Conservation (phyloP, 1,140 invertebrate species). For the Gryllus bimaculatus region DNA sequence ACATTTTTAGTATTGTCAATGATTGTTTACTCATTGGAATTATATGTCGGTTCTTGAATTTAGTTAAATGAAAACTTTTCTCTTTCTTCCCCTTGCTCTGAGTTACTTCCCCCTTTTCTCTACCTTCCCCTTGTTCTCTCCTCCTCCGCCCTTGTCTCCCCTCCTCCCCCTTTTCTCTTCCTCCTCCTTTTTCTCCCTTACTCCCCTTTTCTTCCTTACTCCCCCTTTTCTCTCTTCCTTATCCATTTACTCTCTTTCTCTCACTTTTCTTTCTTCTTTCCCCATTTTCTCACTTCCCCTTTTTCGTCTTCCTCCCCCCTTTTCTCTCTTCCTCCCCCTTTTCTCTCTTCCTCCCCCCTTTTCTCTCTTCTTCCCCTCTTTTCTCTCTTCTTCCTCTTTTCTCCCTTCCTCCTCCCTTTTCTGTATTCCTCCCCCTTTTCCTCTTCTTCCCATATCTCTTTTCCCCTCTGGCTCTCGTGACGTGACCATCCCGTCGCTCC, state of each 20-base stretch:
- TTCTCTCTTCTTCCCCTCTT: background rate
- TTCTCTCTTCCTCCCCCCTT: background rate
- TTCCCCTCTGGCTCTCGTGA: background rate
- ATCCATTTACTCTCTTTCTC: background rate
- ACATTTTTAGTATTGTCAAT: too few relatives aligned
- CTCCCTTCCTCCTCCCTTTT: background rate
- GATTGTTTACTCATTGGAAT: too few relatives aligned
- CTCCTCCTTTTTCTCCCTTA: background rate
- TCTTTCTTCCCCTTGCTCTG: too few relatives aligned
- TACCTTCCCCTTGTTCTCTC: background rate
- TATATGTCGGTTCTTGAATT: too few relatives aligned
- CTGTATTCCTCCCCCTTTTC: background rate
- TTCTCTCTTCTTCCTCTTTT: background rate
- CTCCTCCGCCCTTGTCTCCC: background rate
- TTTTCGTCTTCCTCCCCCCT: background rate
- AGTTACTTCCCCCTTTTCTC: background rate
- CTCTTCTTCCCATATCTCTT: background rate
- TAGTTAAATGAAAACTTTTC: too few relatives aligned
- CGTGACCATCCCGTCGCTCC: too few relatives aligned
- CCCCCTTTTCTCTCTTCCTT: background rate
- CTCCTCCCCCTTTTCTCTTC: background rate
- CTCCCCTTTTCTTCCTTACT: background rate
- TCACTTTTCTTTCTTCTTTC: background rate
- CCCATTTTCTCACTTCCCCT: too few relatives aligned
- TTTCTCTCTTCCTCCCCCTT: background rate